phyloP scores from a whole-genome alignment of 2,113 vertebrate species.

The Setophaga kirtlandii region DNA sequence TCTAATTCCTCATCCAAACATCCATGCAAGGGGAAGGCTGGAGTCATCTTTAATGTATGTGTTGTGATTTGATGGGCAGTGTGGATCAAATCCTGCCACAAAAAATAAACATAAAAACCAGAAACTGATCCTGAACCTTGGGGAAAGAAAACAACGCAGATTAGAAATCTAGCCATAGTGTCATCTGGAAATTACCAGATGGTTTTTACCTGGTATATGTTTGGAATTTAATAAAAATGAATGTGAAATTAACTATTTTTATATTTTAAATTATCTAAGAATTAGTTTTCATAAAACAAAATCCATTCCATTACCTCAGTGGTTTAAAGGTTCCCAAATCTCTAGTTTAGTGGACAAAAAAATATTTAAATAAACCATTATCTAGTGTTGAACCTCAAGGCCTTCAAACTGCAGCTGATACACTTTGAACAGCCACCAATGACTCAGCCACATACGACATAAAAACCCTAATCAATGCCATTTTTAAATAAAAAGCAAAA shows the following conservation, averaged over 20 bases:
- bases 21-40: not conserved
- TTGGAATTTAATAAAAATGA: not conserved
- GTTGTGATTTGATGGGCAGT: not conserved
- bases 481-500: conserved; percentile 74
- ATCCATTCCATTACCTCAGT: conserved; percentile 5
- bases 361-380: conserved; percentile 27
- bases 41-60: not conserved
- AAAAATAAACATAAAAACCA: not conserved
- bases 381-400: conserved; percentile 15
- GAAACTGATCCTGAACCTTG: not conserved
- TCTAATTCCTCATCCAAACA: not conserved
- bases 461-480: conserved; percentile 45
- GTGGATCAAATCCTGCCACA: not conserved
- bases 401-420: conserved; percentile 34
- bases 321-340: conserved; percentile 39
- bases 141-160: not conserved
- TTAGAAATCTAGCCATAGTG: not conserved
- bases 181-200: not conserved
- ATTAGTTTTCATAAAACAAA: not conserved
- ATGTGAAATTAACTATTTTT: not conserved
- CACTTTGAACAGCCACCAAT: conserved; percentile 24
- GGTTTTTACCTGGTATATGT: not conserved
- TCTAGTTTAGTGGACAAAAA: conserved; percentile 44
- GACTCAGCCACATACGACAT: not conserved
- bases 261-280: not conserved